These are phyloP conservation scores for Orgyia antiqua DNA, from an alignment of 2,888 invertebrate genomes.

Conservation along the genomic window DNA sequence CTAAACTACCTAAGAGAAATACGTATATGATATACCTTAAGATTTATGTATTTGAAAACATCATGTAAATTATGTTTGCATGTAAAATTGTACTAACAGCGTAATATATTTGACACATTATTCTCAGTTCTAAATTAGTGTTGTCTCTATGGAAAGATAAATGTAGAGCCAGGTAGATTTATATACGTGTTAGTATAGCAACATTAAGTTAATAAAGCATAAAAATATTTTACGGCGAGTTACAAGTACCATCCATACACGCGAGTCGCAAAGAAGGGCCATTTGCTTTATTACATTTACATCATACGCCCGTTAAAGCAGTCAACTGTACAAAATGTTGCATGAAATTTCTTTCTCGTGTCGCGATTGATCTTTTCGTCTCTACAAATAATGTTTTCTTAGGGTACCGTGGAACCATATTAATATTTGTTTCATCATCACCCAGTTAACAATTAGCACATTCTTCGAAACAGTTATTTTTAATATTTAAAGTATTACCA, in stretches of 20 bases:
- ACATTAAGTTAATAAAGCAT: conserved; percentile 50
- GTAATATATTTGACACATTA: conserved; percentile 20
- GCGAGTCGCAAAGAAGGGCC: conserved; percentile 47
- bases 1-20: too few relatives aligned
- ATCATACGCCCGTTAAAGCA: conserved; percentile 58
- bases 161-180: conserved; percentile 31
- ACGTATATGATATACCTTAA: too few relatives aligned
- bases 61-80: too few relatives aligned
- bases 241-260: conserved; percentile 33
- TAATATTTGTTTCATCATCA: conserved; percentile 11
- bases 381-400: conserved; percentile 19
- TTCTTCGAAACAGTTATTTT: too few relatives aligned
- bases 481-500: too few relatives aligned
- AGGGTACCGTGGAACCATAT: conserved; percentile 8
- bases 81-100: conserved; percentile 17
- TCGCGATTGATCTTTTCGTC: conserved; percentile 34
- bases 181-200: conserved; percentile 25
- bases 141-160: conserved; percentile 8
- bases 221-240: conserved; percentile 52
- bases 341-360: conserved; percentile 41
- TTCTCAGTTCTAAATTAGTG: conserved; percentile 10
- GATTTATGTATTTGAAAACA: too few relatives aligned
- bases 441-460: conserved; percentile 11
- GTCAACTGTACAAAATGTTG: conserved; percentile 57
- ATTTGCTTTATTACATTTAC: conserved; percentile 69